phyloP scores from a whole-genome alignment of 2,888 invertebrate species.

The Cephus spinipes region DNA sequence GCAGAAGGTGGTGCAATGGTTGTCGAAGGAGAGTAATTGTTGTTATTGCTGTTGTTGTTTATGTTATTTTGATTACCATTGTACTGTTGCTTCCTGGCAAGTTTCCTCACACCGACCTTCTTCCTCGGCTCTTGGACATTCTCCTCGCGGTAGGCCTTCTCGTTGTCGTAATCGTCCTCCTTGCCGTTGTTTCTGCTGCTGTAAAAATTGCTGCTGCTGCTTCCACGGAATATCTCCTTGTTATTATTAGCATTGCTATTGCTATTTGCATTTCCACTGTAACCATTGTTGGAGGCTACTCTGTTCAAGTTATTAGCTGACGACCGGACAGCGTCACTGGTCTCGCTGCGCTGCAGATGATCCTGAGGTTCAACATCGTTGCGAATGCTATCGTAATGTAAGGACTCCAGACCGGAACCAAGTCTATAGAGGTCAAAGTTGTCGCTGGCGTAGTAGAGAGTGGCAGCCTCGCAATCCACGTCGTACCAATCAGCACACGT shows the following conservation, averaged over 20 bases:
- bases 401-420: conserved; percentile 74
- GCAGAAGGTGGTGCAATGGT: conserved; percentile 36
- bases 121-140: conserved; percentile 59
- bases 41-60: conserved; percentile 37
- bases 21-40: conserved; percentile 40
- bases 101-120: conserved; percentile 50
- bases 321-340: conserved; percentile 66
- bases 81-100: conserved; percentile 52
- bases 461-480: conserved; percentile 86
- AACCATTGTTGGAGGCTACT: conserved; percentile 48
- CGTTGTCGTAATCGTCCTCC: conserved; percentile 67
- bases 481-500: conserved; percentile 94
- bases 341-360: conserved; percentile 64
- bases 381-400: conserved; percentile 60
- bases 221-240: conserved; percentile 42
- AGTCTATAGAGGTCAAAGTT: conserved; percentile 88
- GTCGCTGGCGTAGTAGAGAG: conserved; percentile 83
- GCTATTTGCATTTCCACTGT: conserved; percentile 59
- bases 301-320: conserved; percentile 55
- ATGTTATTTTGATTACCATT: conserved; percentile 26
- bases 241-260: conserved; percentile 50
- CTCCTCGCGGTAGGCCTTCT: conserved; percentile 69
- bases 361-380: conserved; percentile 61
- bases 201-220: conserved; percentile 56
- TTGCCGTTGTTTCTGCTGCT: conserved; percentile 65